phyloP scores from a whole-genome alignment of 2,888 invertebrate genomes.

The Pelosia muscerda region DNA sequence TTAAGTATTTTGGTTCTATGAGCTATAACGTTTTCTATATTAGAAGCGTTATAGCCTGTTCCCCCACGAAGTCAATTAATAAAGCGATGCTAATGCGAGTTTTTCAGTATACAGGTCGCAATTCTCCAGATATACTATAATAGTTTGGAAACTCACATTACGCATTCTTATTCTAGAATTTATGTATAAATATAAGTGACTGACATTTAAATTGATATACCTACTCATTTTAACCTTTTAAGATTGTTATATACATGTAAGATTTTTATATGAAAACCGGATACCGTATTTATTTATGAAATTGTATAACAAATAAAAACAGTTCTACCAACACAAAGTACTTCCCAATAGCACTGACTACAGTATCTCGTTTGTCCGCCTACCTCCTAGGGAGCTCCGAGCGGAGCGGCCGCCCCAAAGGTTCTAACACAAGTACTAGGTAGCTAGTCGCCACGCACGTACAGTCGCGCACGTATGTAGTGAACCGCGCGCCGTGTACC shows the following conservation, averaged over 20 bases:
- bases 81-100: background rate
- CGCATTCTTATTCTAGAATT: background rate
- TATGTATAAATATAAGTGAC: background rate
- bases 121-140: no score
- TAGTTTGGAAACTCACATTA: background rate
- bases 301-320: background rate
- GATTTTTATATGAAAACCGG: background rate
- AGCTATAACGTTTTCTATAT: background rate
- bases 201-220: background rate
- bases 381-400: slow-evolving; percentile 70
- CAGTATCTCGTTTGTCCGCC: slow-evolving; percentile 54
- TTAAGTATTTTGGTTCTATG: background rate
- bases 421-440: slow-evolving; percentile 64
- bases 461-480: slow-evolving; percentile 22
- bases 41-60: background rate
- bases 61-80: background rate
- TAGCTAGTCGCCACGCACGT: slow-evolving; percentile 63
- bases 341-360: slow-evolving; percentile 26
- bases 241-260: no score
- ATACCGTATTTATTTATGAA: background rate
- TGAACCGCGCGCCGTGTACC: slow-evolving; percentile 32
- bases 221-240: background rate
- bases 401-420: slow-evolving; percentile 71
- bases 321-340: slow-evolving; percentile 2
- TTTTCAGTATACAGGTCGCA: background rate